phyloP scores from a whole-genome alignment of 2,113 vertebrate species.

The Pantherophis guttatus region DNA sequence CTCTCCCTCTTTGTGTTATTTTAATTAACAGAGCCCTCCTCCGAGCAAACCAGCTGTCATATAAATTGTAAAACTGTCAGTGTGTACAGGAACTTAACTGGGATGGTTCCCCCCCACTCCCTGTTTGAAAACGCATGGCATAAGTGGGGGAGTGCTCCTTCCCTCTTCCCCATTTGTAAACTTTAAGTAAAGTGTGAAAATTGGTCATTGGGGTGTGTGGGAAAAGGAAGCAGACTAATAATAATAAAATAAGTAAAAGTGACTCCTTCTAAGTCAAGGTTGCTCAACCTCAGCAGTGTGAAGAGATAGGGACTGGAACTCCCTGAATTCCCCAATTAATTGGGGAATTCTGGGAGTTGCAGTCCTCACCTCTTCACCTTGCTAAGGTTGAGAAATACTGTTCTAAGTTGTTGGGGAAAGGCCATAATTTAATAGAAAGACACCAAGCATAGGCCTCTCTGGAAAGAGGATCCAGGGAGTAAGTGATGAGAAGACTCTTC shows the following conservation, averaged over 20 bases:
- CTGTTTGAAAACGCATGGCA: conserved; percentile 32
- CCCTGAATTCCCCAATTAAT: too few species aligned
- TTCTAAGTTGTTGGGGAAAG: neutral
- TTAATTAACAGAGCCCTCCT: conserved; percentile 81
- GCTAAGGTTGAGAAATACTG: neutral
- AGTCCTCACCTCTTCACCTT: neutral
- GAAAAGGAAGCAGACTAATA: neutral
- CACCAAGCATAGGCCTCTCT: neutral
- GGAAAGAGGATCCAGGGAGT: neutral
- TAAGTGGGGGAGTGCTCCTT: conserved; percentile 50
- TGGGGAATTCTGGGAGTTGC: neutral
- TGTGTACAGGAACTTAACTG: conserved; percentile 67
- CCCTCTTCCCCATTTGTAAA: conserved; percentile 24
- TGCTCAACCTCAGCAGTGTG: neutral
- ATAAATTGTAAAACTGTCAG: conserved; percentile 74
- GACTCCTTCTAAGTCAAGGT: neutral
- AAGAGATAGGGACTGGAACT: neutral
- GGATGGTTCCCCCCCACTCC: neutral
- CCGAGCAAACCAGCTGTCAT: conserved; percentile 76
- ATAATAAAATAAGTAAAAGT: conserved; percentile 13
- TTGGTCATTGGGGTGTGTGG: neutral
- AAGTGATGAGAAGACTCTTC: neutral
- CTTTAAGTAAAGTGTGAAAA: conserved; percentile 30
- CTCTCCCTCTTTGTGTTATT: conserved; percentile 73
- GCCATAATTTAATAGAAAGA: neutral